Evolutionary conservation across 35 echinoderm and acorn worm species (phyloP).

Genomic region (Amphiura filiformis): DNA sequence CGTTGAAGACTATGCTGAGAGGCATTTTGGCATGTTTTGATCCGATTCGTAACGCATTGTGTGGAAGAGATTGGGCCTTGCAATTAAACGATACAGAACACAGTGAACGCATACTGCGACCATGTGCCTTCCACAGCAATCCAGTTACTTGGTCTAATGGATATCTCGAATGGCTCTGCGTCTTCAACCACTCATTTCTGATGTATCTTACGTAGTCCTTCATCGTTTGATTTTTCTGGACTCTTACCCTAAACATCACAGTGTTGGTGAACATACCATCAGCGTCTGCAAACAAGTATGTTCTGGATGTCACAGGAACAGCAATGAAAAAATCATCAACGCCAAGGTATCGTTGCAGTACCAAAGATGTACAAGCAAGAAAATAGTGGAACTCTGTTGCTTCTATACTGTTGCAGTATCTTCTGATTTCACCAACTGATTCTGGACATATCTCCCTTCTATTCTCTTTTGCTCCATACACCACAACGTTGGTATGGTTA

Average conservation of each 20-base stretch:
- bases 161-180: not conserved
- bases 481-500: not conserved
- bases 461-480: not conserved
- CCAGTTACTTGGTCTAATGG: not conserved
- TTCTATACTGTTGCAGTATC: not conserved
- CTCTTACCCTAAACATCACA: slow-evolving; percentile 4
- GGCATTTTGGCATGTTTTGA: slow-evolving; percentile 11
- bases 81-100: slow-evolving; percentile 3
- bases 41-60: not conserved
- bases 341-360: not conserved
- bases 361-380: slow-evolving; percentile 2
- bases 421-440: not conserved
- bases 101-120: not conserved
- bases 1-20: not conserved
- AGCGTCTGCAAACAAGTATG: not conserved
- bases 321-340: slow-evolving; percentile 12
- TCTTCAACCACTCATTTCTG: not conserved
- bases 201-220: not conserved
- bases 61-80: not conserved
- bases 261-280: slow-evolving; percentile 20
- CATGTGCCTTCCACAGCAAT: not conserved
- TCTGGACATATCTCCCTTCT: not conserved
- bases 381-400: slow-evolving; percentile 11
- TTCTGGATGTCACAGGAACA: slow-evolving; percentile 10
- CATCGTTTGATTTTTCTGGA: not conserved